Percentiles rank a stretch among this genome's conserved stretches.
Conservation (phyloP, 2,888 invertebrate genomes). For the Idaea biselata region DNA sequence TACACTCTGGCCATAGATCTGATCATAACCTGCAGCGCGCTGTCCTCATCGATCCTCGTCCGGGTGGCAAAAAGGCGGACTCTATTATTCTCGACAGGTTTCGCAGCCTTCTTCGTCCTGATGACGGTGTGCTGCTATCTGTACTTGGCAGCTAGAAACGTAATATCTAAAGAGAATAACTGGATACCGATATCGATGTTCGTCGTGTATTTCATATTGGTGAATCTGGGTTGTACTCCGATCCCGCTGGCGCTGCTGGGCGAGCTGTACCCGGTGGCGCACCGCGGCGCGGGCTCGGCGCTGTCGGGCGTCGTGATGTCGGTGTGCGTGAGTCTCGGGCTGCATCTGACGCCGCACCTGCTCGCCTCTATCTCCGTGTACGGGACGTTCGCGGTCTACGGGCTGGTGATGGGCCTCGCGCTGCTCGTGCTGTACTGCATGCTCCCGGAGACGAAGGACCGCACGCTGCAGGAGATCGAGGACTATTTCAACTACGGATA, state of each 20-base stretch:
- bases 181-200: constrained; percentile 49
- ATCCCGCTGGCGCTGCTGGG: constrained; percentile 57
- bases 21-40: neutral
- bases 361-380: neutral
- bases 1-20: neutral
- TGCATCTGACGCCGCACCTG: neutral
- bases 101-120: neutral
- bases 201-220: constrained; percentile 47
- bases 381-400: constrained; percentile 5
- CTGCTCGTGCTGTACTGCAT: constrained; percentile 28
- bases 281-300: constrained; percentile 48
- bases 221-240: constrained; percentile 58
- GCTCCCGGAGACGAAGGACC: constrained; percentile 84
- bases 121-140: neutral
- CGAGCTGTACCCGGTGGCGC: constrained; percentile 56
- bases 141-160: neutral
- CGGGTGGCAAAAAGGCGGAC: neutral
- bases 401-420: constrained; percentile 58
- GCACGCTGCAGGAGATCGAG: constrained; percentile 83
- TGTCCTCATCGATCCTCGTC: neutral
- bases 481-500: constrained; percentile 48
- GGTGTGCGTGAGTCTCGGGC: neutral
- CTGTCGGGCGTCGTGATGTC: constrained; percentile 43
- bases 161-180: constrained; percentile 33
- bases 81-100: neutral